A percentile compares a stretch with the other conserved stretches of the same genome.
Conservation (phyloP, 1,140 invertebrate species). For the Cyphomyrmex costatus region DNA sequence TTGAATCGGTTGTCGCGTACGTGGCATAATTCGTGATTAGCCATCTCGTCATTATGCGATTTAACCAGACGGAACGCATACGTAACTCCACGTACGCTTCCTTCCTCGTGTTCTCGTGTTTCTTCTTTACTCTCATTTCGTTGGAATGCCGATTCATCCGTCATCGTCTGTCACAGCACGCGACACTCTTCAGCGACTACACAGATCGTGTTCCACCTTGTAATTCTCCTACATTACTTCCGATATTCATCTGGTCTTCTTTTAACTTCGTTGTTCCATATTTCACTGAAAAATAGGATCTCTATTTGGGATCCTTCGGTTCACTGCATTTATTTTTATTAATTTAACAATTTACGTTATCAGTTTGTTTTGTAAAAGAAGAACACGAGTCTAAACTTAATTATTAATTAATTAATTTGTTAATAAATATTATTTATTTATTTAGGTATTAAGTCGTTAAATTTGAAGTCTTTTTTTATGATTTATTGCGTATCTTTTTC, state of each 20-base stretch:
- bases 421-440: neutral
- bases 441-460: neutral
- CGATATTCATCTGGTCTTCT: slow-evolving; percentile 32
- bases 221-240: slow-evolving; percentile 49
- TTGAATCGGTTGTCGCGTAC: slow-evolving; percentile 39
- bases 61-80: slow-evolving; percentile 56
- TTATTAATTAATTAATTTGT: neutral
- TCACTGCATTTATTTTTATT: neutral
- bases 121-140: slow-evolving; percentile 54
- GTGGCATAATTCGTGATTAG: slow-evolving; percentile 57
- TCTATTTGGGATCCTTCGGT: too few species aligned
- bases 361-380: neutral
- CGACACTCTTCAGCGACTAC: slow-evolving; percentile 60
- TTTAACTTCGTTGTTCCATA: neutral
- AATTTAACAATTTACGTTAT: neutral
- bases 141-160: slow-evolving; percentile 67
- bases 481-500: neutral
- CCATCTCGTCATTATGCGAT: slow-evolving; percentile 44
- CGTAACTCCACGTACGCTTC: slow-evolving; percentile 37
- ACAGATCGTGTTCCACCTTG: slow-evolving; percentile 56
- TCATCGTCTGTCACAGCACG: slow-evolving; percentile 68
- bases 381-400: neutral
- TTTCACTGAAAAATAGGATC: neutral
- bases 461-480: too few species aligned
- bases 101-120: slow-evolving; percentile 62